Conservation (phyloP, 2,888 invertebrate species). For the Eristalis pertinax region DNA sequence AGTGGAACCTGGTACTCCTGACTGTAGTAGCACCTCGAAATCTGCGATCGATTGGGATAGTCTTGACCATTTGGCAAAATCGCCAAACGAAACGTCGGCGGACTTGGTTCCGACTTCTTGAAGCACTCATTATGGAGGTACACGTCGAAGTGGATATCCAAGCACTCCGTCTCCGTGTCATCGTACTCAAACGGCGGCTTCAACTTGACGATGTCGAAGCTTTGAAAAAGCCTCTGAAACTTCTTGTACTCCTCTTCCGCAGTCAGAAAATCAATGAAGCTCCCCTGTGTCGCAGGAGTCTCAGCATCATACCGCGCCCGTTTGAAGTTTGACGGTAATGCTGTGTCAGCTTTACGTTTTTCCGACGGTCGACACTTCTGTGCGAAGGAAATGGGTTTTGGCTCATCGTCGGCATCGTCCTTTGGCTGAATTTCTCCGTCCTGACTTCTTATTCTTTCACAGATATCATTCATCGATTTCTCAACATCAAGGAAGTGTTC, state of each 20-base stretch:
- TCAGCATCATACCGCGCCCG: conserved; percentile 15
- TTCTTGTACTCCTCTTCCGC: conserved; percentile 74
- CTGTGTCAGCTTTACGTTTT: conserved; percentile 73
- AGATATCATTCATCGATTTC: conserved; percentile 73
- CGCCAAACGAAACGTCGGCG: conserved; percentile 77
- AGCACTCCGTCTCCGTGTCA: conserved; percentile 8
- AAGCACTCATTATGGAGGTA: conserved; percentile 77
- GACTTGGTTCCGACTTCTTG: conserved; percentile 76
- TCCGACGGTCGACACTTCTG: conserved; percentile 53
- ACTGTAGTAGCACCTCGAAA: conserved; percentile 74
- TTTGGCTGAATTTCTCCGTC: background rate
- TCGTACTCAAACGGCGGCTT: conserved; percentile 46
- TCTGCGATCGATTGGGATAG: conserved; percentile 77
- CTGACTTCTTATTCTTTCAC: conserved; percentile 72
- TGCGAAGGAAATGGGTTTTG: background rate
- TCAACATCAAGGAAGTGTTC: conserved; percentile 72
- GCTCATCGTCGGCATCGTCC: background rate
- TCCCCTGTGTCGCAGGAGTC: conserved; percentile 42
- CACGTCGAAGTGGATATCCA: conserved; percentile 77
- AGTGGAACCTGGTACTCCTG: conserved; percentile 76
- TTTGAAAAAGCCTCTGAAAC: conserved; percentile 76
- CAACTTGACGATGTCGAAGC: conserved; percentile 77
- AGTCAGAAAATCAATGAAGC: conserved; percentile 76
- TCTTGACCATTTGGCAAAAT: conserved; percentile 74
- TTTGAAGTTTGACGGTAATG: background rate